phyloP scores from a whole-genome alignment of 2,888 invertebrate species.

The Poecilobothrus nobilitatus region DNA sequence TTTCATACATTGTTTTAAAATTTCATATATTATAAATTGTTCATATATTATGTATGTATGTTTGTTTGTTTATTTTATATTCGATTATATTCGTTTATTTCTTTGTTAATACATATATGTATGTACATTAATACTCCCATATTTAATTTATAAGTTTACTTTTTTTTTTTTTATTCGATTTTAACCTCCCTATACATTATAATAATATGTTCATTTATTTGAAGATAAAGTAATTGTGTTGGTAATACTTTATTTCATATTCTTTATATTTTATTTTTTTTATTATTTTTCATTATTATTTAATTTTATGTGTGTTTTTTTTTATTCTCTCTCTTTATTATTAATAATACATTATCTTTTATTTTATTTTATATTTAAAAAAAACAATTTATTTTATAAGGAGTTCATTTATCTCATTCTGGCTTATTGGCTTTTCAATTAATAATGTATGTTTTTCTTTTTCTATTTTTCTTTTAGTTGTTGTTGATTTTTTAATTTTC shows the following conservation, averaged over 20 bases:
- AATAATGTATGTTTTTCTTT: neutral
- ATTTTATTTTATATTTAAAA: no score
- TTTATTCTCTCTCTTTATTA: neutral
- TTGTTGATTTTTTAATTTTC: neutral
- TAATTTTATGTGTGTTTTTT: neutral
- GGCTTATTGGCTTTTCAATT: constrained; percentile 6
- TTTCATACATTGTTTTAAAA: no score
- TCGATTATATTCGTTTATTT: no score
- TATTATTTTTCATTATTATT: neutral
- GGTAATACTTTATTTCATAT: neutral
- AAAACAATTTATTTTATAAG: neutral
- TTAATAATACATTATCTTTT: neutral
- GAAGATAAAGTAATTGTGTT: neutral
- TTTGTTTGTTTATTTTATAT: no score
- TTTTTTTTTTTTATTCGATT: no score
- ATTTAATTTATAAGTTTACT: neutral
- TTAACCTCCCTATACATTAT: no score
- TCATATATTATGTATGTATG: no score
- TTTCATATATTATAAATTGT: no score
- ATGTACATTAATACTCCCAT: neutral
- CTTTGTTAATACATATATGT: no score
- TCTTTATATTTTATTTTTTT: neutral
- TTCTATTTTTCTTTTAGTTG: neutral
- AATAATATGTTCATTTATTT: neutral
- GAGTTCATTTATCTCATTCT: constrained; percentile 6